phyloP scores from a whole-genome alignment of 2,797 vertebrate species.

The Tolypeutes matacus region DNA sequence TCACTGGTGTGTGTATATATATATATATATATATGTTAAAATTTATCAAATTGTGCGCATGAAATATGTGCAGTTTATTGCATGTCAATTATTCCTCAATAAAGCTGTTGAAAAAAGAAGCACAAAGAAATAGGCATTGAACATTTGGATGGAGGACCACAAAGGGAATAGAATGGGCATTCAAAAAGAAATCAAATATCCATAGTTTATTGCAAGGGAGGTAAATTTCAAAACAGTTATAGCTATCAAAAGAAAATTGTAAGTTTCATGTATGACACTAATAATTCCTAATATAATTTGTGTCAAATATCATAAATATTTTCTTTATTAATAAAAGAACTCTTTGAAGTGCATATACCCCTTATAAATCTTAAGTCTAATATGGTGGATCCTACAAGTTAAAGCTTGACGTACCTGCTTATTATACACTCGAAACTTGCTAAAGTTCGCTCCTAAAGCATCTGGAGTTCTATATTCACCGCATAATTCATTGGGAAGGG shows the following conservation, averaged over 20 bases:
- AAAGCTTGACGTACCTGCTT: not conserved
- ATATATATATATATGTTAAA: not conserved
- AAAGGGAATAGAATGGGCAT: not conserved
- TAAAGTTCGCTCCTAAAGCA: slow-evolving; percentile 51
- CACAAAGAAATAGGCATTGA: not conserved
- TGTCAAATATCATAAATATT: slow-evolving; percentile 36
- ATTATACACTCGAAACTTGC: slow-evolving; percentile 20
- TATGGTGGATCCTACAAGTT: not conserved
- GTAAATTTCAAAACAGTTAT: slow-evolving; percentile 34
- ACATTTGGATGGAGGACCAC: not conserved
- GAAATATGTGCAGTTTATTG: slow-evolving; percentile 27
- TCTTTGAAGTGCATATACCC: not conserved
- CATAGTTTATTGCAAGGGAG: slow-evolving; percentile 22
- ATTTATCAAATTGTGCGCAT: not conserved
- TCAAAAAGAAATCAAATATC: slow-evolving; percentile 53
- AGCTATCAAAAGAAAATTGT: not conserved
- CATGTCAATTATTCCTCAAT: not conserved
- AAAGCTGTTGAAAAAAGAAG: slow-evolving; percentile 30
- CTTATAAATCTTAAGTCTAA: slow-evolving; percentile 30
- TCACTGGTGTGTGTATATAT: not conserved
- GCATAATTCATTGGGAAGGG: not conserved
- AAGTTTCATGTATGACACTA: slow-evolving; percentile 33
- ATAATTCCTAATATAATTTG: not conserved
- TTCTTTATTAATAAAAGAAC: not conserved
- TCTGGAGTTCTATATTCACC: slow-evolving; percentile 38